These are phyloP conservation scores for Orthonevra nobilis DNA, from an alignment of 2,888 invertebrate genomes.

Conservation along the genomic window DNA sequence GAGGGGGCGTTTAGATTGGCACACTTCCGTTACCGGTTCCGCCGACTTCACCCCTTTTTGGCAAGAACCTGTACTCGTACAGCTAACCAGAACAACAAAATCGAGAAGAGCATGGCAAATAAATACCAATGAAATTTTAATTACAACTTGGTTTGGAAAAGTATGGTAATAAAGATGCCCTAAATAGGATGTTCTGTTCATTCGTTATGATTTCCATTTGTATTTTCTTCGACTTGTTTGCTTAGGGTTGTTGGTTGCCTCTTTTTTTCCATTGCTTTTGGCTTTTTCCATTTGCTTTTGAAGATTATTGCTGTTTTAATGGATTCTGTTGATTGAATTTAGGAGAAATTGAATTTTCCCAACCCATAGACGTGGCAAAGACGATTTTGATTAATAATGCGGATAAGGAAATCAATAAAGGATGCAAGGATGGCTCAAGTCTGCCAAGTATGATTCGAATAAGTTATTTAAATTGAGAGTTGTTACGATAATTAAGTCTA, in stretches of 20 bases:
- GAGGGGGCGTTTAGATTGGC: slow-evolving; percentile 34
- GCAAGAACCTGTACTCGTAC: no score
- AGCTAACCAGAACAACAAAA: slow-evolving; percentile 11
- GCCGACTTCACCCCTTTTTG: not conserved
- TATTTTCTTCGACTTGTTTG: no score
- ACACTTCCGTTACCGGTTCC: slow-evolving; percentile 38
- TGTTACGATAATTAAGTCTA: no score
- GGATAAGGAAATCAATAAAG: no score
- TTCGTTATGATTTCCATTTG: slow-evolving; percentile 41
- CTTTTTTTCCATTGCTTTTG: not conserved
- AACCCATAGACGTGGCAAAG: not conserved
- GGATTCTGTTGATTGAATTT: slow-evolving; percentile 54
- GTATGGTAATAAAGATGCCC: slow-evolving; percentile 61
- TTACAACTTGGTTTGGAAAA: slow-evolving; percentile 62
- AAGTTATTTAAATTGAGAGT: no score
- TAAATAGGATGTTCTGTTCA: slow-evolving; percentile 48
- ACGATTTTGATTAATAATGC: not conserved
- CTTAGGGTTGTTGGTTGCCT: not conserved
- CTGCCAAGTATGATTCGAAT: no score
- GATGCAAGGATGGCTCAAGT: no score
- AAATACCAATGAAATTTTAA: slow-evolving; percentile 66
- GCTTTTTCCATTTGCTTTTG: slow-evolving; percentile 1
- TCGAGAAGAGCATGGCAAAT: slow-evolving; percentile 15
- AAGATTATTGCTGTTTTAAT: slow-evolving; percentile 28
- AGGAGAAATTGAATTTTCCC: slow-evolving; percentile 25